Evolutionary conservation across 2,888 invertebrate species (phyloP).

Genomic region (Polydesmus complanatus): DNA sequence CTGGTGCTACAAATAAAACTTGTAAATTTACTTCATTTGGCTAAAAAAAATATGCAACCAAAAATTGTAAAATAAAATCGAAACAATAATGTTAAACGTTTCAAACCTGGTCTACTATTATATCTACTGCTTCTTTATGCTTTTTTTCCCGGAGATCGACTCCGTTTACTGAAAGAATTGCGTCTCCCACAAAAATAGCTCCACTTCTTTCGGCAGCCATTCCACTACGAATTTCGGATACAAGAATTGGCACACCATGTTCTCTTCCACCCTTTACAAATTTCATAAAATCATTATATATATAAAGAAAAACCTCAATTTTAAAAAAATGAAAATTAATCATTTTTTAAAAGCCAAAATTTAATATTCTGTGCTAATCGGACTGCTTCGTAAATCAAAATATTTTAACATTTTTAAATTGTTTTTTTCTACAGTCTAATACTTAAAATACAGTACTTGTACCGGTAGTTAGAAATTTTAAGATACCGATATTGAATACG

Average conservation of each 20-base stretch:
- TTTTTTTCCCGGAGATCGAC: constrained; percentile 60
- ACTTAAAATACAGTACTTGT: too few relatives aligned
- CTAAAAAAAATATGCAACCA: constrained; percentile 12
- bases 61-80: constrained; percentile 3
- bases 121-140: constrained; percentile 66
- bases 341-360: too few relatives aligned
- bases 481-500: too few relatives aligned
- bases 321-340: neutral
- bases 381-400: too few relatives aligned
- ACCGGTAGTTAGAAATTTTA: too few relatives aligned
- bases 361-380: too few relatives aligned
- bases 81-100: neutral
- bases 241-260: constrained; percentile 71
- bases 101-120: constrained; percentile 41
- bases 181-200: constrained; percentile 65
- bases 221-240: constrained; percentile 61
- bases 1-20: constrained; percentile 63
- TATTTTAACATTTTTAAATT: too few relatives aligned
- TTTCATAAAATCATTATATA: constrained; percentile 3
- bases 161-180: constrained; percentile 66
- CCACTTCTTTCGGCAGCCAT: constrained; percentile 63
- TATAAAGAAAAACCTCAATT: constrained; percentile 11
- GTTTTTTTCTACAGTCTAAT: too few relatives aligned
- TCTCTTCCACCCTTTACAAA: constrained; percentile 59
- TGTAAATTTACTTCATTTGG: constrained; percentile 57